phyloP scores from a whole-genome alignment of 2,888 invertebrate genomes.

The Liopterus haemorrhoidalis region DNA sequence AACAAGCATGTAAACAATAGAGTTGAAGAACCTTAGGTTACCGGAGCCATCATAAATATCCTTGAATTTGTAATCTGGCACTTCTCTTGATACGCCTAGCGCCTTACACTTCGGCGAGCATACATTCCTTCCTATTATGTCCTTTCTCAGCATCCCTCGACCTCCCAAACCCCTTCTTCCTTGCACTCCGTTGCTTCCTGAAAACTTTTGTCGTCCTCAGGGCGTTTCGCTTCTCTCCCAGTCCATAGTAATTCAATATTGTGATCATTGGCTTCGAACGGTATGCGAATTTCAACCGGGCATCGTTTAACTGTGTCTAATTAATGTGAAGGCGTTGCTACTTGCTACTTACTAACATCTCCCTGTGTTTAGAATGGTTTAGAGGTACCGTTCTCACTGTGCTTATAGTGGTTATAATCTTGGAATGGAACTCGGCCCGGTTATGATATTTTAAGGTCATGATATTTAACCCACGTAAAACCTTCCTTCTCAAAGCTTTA shows the following conservation, averaged over 20 bases:
- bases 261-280: slow-evolving; percentile 36
- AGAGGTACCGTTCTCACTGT: too few relatives aligned
- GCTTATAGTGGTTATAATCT: too few relatives aligned
- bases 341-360: too few relatives aligned
- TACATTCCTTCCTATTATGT: slow-evolving; percentile 38
- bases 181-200: slow-evolving; percentile 10
- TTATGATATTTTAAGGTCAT: too few relatives aligned
- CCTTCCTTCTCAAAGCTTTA: too few relatives aligned
- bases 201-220: slow-evolving; percentile 23
- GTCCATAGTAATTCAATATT: slow-evolving; percentile 37
- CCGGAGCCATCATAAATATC: slow-evolving; percentile 46
- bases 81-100: slow-evolving; percentile 37
- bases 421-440: too few relatives aligned
- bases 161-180: slow-evolving; percentile 10
- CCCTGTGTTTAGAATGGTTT: too few relatives aligned
- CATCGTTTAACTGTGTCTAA: too few relatives aligned
- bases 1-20: slow-evolving; percentile 46
- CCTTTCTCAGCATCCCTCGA: neutral
- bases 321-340: too few relatives aligned
- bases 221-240: slow-evolving; percentile 15
- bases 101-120: slow-evolving; percentile 42
- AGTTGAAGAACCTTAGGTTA: slow-evolving; percentile 44
- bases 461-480: too few relatives aligned
- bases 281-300: too few relatives aligned
- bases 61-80: slow-evolving; percentile 45